Evolutionary conservation across 2,888 invertebrate species (phyloP), one percentile per base, ranked within the genome.

Genomic region (Meiosimyza decipiens): DNA sequence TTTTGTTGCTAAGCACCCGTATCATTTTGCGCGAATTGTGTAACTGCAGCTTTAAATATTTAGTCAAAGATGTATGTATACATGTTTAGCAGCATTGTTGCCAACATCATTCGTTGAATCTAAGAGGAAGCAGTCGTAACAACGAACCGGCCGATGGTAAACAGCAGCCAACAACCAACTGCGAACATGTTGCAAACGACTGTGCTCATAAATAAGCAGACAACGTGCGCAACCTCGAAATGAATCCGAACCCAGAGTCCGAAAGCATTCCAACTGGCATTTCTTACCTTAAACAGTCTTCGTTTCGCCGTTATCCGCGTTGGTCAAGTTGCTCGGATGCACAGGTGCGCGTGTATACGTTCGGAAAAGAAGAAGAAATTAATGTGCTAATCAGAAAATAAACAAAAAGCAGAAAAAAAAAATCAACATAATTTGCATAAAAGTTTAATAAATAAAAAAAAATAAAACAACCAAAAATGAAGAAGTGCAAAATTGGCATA

Each of bases 301-400:
- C 73, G 74, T 73, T 74, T 59, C 73, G 74, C 74, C 74, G 74
- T 74, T 74, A 74, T 67, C 73, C 73, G 73, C 66, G 74, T 71
- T 74, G 73, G 74, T 74, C 70, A 49, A 47, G 57, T 18, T 16
- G 12, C 5, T 13, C 33, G 15, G 47, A 55, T 50, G 52, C 59
- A 55, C 66, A 69, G 65, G 68, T 71, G 69, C 69, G 74, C 69
- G 71, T 69, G 50, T 6, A 55, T 28, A 66, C 33, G 33, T 28
- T 60, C 50, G 12, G 47, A 52, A 59, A 18, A 12, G 18, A 52
- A 12, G 18, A 50, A 65, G 28, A 65, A 33, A 16, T 28, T 28
- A 28, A 28, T 28, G 28, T 28, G 28, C 28, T 28, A 28, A 28
- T 3, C 28, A 47, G 9, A 28, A 52, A 63, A 47, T 13, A 18